Evolutionary conservation across 1,140 invertebrate species (phyloP), one percentile per base, ranked within the genome.

Genomic region (Zaprionus gabonicus): DNA sequence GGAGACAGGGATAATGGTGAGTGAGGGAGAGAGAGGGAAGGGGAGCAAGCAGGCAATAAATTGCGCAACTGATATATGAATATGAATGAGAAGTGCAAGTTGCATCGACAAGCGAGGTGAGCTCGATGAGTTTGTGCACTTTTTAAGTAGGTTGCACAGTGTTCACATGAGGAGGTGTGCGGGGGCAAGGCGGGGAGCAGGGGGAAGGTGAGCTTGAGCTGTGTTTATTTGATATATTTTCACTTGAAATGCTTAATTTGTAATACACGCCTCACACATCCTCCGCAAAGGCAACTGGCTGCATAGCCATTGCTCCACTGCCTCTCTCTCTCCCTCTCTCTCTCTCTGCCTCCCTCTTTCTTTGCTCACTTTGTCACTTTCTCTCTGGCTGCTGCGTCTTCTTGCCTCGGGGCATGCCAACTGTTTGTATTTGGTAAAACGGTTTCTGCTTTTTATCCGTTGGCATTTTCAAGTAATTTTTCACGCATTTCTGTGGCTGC

Each of bases 391-490:
- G 41, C 57, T 20, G 15, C 56, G 57, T 67, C 57, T 63, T 71
- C 46, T 58, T 41, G 67, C 67, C 67, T 41, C 23, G 46, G 15
- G 67, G 72, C 67, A 58, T 62, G 70, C 68, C 73, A 71, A 76
- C 74, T 76, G 74, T 76, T 71, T 67, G 62, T 71, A 56, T 73
- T 71, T 66, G 55, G 58, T 68, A 65, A 68, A 81, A 68, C 36
- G 56, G 28, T 71, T 65, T 68, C 59, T 62, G 60, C 60, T 66
- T 82, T 72, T 88, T 81, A 88, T 88, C 80, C 78, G 80, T 56
- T 84, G 81, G 84, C 75, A 81, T 87, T 87, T 87, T 83, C 74
- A 87, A 87, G 83, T 88, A 87, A 87, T 88, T 88, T 87, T 87
- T 87, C 84, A 87, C 80, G 83, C 83, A 87, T 87, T 87, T 87